Evolutionary conservation across 2,113 vertebrate species (phyloP).

Genomic region (Rattus rattus): DNA sequence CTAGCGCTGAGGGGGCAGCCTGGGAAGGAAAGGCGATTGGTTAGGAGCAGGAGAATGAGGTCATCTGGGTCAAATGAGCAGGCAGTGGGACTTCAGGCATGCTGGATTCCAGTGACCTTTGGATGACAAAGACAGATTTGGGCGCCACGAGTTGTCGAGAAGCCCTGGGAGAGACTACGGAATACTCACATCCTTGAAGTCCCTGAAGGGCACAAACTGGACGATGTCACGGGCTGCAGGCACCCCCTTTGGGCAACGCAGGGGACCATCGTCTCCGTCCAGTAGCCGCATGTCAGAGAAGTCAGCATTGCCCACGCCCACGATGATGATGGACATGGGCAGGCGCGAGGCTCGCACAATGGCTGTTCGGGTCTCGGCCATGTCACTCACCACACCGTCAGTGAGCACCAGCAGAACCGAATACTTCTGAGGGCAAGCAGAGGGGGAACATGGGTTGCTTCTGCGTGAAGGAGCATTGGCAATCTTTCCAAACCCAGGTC

Average conservation of each 20-base stretch:
- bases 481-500: neutral
- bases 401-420: slow-evolving; percentile 84
- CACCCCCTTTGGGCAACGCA: slow-evolving; percentile 79
- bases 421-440: slow-evolving; percentile 79
- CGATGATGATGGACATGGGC: slow-evolving; percentile 86
- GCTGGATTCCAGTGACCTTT: neutral
- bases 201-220: slow-evolving; percentile 85
- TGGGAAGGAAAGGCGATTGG: neutral
- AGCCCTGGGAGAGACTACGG: neutral
- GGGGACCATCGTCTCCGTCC: slow-evolving; percentile 81
- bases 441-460: neutral
- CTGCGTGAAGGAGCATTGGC: neutral
- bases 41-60: neutral
- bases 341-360: slow-evolving; percentile 82
- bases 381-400: slow-evolving; percentile 83
- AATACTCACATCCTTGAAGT: slow-evolving; percentile 85
- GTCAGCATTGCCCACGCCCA: slow-evolving; percentile 84
- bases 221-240: slow-evolving; percentile 82
- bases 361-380: slow-evolving; percentile 82
- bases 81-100: neutral
- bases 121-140: neutral
- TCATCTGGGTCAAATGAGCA: neutral
- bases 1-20: slow-evolving; percentile 79
- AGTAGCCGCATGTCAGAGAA: slow-evolving; percentile 84
- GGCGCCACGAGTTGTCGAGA: neutral